Evolutionary conservation across 2,797 vertebrate species (phyloP).

Genomic region (Urocyon cinereoargenteus): DNA sequence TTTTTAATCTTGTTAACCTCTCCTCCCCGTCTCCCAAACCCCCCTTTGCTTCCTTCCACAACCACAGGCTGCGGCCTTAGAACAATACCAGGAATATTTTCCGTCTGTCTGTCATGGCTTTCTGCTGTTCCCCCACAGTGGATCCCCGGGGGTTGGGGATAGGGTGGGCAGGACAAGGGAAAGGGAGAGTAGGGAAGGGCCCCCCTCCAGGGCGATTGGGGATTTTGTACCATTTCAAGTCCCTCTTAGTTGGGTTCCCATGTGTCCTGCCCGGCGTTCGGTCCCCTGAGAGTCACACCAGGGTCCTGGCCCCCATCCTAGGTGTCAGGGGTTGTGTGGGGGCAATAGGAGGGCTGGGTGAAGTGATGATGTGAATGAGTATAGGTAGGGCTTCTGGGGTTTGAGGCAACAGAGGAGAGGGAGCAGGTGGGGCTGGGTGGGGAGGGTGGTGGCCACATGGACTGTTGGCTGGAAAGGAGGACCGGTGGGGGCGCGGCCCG

Average conservation of each 20-base stretch:
- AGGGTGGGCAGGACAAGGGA: background rate
- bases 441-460: background rate
- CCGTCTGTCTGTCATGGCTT: background rate
- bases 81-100: constrained; percentile 76
- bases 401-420: background rate
- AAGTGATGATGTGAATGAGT: background rate
- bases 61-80: constrained; percentile 67
- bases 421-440: background rate
- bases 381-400: background rate
- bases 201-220: fast-evolving
- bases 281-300: background rate
- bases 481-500: fast-evolving
- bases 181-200: background rate
- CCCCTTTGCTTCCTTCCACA: constrained; percentile 52
- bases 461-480: background rate
- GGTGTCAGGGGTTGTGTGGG: background rate
- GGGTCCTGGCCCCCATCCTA: background rate
- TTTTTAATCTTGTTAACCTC: constrained; percentile 84
- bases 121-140: background rate
- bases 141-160: background rate
- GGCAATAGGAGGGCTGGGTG: background rate
- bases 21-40: background rate
- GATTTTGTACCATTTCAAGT: background rate
- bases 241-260: background rate
- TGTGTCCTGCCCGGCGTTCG: fast-evolving